Evolutionary conservation across 2,113 vertebrate species (phyloP).

Genomic region (Stomatorhinus ivindoensis): DNA sequence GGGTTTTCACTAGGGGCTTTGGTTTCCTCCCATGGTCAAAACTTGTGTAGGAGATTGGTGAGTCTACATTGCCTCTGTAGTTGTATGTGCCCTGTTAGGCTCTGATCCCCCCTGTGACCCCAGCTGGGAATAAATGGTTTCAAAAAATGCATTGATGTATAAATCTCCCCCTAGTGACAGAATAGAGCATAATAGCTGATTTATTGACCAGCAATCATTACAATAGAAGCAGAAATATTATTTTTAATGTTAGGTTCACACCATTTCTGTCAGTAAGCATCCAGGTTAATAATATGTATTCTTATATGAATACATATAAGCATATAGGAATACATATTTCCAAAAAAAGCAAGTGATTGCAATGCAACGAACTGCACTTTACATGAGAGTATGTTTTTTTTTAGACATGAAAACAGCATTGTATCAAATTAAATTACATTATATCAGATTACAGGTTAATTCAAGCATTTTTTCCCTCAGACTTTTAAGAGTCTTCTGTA

Average conservation of each 20-base stretch:
- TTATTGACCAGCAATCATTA: not conserved
- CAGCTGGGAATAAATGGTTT: too few relatives aligned
- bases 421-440: too few relatives aligned
- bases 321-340: too few relatives aligned
- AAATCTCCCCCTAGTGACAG: not conserved
- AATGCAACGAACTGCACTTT: not conserved
- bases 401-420: not conserved
- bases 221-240: not conserved
- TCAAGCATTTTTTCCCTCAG: not conserved
- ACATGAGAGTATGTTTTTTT: not conserved
- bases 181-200: not conserved
- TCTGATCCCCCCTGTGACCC: too few relatives aligned
- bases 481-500: not conserved
- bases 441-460: not conserved
- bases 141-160: too few relatives aligned
- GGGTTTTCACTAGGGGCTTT: too few relatives aligned
- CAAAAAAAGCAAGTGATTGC: not conserved
- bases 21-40: too few relatives aligned
- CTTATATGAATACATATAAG: not conserved
- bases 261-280: not conserved
- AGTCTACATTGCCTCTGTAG: too few relatives aligned
- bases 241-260: not conserved
- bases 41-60: too few relatives aligned
- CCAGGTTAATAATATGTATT: not conserved
- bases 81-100: too few relatives aligned